Evolutionary conservation across 2,888 invertebrate genomes (phyloP), one percentile per base, ranked within the genome.

Genomic region (Nemurella pictetii): DNA sequence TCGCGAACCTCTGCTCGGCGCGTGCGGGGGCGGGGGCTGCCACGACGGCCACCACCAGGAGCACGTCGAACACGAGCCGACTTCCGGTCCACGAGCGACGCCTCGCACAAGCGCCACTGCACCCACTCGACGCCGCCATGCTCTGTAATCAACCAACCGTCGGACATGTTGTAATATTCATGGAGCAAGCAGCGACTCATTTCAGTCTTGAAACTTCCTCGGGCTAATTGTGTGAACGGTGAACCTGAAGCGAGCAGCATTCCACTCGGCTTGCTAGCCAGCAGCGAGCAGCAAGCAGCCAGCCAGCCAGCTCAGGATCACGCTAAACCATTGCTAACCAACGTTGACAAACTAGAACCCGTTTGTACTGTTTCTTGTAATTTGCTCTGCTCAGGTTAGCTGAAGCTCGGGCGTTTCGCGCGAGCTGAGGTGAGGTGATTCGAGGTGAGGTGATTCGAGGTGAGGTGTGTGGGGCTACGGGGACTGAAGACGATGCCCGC

Each of bases 1-100:
- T 96, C 55, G 96, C 96, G 90, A 98, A 98, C 90, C 95, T 94
- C 91, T 98, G 98, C 89, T 94, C 94, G 89, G 89, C 91, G 89
- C 90, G 90, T 90, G 89, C 90, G 87, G 87, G 1, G 86, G 0
- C 91, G 92, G 0, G 90, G 91, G 0, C 91, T 91, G 2, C 89
- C 89, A 0, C 83, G 55, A 55, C 55, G 55, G 20, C 55, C 15
- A 87, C 85, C 87, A 88, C 29, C 86, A 89, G 84, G 88, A 89
- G 36, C 86, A 88, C 15, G 88, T 72, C 72, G 30, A 27, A 15
- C 75, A 75, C 27, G 25, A 15, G 55, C 80, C 75, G 87, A 93
- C n/a, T n/a, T n/a, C n/a, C n/a, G n/a, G n/a, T n/a, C n/a, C n/a
- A n/a, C n/a, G n/a, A n/a, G n/a, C 89, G 80, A 26, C 80, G 80